These are phyloP conservation scores for Acronicta aceris DNA, from an alignment of 2,888 invertebrate genomes.

Conservation along the genomic window DNA sequence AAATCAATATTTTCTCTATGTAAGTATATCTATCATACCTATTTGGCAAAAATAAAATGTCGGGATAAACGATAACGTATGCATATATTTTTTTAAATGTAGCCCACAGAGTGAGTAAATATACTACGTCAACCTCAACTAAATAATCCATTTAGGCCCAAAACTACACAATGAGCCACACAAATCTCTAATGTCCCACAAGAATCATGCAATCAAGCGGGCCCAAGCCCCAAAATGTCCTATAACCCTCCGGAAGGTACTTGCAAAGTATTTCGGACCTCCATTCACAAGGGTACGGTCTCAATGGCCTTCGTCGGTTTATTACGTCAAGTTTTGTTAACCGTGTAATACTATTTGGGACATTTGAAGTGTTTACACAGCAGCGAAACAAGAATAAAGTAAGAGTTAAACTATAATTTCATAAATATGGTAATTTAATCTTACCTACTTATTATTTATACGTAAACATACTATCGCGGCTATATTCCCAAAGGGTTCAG, in stretches of 20 bases:
- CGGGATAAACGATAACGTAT: too few species aligned
- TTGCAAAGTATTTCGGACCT: constrained; percentile 44
- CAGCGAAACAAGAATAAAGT: constrained; percentile 4
- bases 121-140: too few species aligned
- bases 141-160: neutral
- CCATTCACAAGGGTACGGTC: constrained; percentile 40
- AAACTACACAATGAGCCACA: constrained; percentile 8
- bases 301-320: constrained; percentile 31
- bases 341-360: constrained; percentile 28
- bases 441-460: too few species aligned
- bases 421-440: too few species aligned
- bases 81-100: too few species aligned
- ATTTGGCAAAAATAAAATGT: neutral
- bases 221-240: constrained; percentile 15
- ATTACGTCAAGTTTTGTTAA: constrained; percentile 42
- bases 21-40: too few species aligned
- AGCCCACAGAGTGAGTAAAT: too few species aligned
- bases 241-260: constrained; percentile 28
- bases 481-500: too few species aligned
- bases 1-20: too few species aligned
- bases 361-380: constrained; percentile 10
- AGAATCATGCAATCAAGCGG: constrained; percentile 26
- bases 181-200: constrained; percentile 19
- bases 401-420: neutral
- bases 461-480: too few species aligned